Evolutionary conservation across 1,140 invertebrate species (phyloP).

Genomic region (Macrostomum lignano): DNA sequence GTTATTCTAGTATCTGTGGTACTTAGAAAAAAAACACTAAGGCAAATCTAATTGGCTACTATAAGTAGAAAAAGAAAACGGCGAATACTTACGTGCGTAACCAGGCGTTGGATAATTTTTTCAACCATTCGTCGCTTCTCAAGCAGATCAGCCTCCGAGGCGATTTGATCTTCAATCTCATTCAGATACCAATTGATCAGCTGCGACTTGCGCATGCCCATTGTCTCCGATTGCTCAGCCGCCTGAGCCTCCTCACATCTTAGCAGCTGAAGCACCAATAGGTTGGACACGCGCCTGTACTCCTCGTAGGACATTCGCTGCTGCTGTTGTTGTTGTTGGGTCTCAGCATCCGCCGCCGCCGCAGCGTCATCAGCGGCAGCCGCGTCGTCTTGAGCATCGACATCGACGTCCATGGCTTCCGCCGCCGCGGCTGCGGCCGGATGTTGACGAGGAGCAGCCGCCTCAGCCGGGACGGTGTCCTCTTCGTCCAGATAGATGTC

Average conservation of each 20-base stretch:
- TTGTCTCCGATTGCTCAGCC: slow-evolving; percentile 22
- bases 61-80: no score
- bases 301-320: slow-evolving; percentile 81
- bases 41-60: no score
- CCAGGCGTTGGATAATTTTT: slow-evolving; percentile 69
- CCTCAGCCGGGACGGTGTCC: slow-evolving; percentile 31
- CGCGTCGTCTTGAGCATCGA: no score
- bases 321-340: no score
- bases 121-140: slow-evolving; percentile 65
- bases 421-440: no score
- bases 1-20: no score
- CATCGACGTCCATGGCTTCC: slow-evolving; percentile 10
- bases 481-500: slow-evolving; percentile 73
- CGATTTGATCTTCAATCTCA: slow-evolving; percentile 54
- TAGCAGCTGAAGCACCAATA: slow-evolving; percentile 61
- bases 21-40: no score
- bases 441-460: slow-evolving; percentile 8
- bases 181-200: slow-evolving; percentile 78
- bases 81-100: slow-evolving; percentile 47
- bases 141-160: slow-evolving; percentile 60
- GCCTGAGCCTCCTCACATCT: slow-evolving; percentile 45
- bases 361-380: no score
- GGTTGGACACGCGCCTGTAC: slow-evolving; percentile 66
- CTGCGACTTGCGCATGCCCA: slow-evolving; percentile 46
- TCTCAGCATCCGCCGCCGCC: no score